A percentile compares a stretch with the other conserved stretches of the same genome.
Conservation (phyloP, 2,113 vertebrate genomes). For the Stigmatopora nigra region DNA sequence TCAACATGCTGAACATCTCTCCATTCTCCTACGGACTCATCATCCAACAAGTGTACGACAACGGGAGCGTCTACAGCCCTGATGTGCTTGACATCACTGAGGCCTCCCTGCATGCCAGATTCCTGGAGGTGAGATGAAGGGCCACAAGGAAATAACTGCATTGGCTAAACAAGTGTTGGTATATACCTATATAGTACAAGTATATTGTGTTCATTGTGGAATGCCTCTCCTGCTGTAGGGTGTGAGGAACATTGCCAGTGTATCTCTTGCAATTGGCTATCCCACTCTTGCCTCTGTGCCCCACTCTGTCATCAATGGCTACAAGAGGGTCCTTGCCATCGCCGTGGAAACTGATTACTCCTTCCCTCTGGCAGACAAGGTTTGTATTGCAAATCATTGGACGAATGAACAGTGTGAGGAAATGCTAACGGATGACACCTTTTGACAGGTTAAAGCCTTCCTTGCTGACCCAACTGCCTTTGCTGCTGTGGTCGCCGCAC, state of each 20-base stretch:
- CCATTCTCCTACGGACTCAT: constrained; percentile 92
- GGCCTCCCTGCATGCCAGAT: constrained; percentile 82
- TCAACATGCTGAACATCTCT: constrained; percentile 99
- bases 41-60: constrained; percentile 98
- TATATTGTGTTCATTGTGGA: not conserved
- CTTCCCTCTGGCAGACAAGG: constrained; percentile 97
- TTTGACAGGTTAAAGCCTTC: constrained; percentile 81
- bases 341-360: constrained; percentile 91
- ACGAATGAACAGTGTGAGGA: not conserved
- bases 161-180: not conserved
- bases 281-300: constrained; percentile 92
- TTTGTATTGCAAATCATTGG: constrained; percentile 44
- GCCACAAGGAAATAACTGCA: too few relatives aligned
- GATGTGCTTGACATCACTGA: constrained; percentile 98
- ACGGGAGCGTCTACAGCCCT: constrained; percentile 94
- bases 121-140: constrained; percentile 79
- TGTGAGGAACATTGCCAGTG: constrained; percentile 91
- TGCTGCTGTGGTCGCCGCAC: constrained; percentile 66
- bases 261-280: constrained; percentile 96
- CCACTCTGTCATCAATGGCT: constrained; percentile 90
- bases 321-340: constrained; percentile 90
- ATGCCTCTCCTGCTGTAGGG: constrained; percentile 66
- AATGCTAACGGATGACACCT: not conserved
- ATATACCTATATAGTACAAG: too few relatives aligned
- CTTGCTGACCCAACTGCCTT: constrained; percentile 92